phyloP scores from a whole-genome alignment of 2,113 vertebrate species.

The Genyomyrus donnyi region DNA sequence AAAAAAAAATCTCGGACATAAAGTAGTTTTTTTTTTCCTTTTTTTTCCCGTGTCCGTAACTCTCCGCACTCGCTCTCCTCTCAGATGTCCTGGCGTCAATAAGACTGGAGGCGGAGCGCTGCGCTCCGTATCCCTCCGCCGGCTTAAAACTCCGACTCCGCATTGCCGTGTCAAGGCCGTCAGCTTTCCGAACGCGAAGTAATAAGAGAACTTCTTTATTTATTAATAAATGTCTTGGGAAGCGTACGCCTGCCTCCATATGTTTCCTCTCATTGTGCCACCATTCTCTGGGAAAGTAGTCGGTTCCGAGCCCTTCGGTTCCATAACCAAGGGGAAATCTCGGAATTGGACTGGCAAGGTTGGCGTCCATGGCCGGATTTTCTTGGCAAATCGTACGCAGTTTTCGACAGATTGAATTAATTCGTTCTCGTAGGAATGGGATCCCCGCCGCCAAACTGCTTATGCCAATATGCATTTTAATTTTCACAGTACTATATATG shows the following conservation, averaged over 20 bases:
- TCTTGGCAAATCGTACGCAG: background rate
- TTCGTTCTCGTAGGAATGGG: too few species aligned
- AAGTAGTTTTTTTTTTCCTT: slow-evolving; percentile 29
- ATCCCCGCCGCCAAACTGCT: background rate
- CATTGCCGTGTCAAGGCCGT: background rate
- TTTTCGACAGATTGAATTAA: background rate
- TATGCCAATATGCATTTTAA: background rate
- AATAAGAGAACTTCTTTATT: slow-evolving; percentile 12
- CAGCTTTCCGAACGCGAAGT: background rate
- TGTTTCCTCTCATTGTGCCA: slow-evolving; percentile 7
- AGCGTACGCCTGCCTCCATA: background rate
- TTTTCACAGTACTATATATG: background rate
- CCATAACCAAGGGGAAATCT: background rate
- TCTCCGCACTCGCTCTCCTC: slow-evolving; percentile 21
- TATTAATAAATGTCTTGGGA: slow-evolving; percentile 13
- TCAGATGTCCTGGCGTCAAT: slow-evolving; percentile 49
- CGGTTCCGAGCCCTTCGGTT: background rate
- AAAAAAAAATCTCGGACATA: slow-evolving; percentile 30
- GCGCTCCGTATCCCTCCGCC: slow-evolving; percentile 58
- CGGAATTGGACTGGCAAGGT: background rate
- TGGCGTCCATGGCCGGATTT: background rate
- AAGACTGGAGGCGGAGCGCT: slow-evolving; percentile 49
- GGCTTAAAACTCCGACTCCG: slow-evolving; percentile 34
- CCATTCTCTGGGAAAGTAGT: background rate
- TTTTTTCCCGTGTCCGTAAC: slow-evolving; percentile 34